These are phyloP conservation scores for Synergus gifuensis DNA, from an alignment of 2,888 invertebrate species.

Conservation along the genomic window DNA sequence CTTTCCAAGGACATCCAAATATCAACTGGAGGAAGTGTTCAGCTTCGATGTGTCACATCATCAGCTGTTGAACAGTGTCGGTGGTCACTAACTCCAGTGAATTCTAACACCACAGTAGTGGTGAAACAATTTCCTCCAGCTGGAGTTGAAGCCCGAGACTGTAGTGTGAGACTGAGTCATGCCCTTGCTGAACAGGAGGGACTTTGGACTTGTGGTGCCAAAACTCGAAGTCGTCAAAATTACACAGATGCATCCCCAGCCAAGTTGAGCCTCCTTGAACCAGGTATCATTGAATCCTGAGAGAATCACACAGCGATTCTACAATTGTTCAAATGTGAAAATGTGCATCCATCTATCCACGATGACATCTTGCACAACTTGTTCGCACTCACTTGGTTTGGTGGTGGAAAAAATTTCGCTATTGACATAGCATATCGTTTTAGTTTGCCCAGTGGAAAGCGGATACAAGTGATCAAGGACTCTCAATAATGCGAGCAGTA, in stretches of 20 bases:
- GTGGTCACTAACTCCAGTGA: conserved; percentile 74
- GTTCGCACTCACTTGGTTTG: conserved; percentile 38
- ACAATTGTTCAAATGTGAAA: not conserved
- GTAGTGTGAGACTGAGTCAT: conserved; percentile 73
- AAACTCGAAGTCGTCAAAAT: conserved; percentile 67
- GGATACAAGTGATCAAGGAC: conserved; percentile 15
- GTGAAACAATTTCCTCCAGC: conserved; percentile 73
- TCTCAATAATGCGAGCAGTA: not conserved
- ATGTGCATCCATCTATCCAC: conserved; percentile 24
- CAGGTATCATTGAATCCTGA: conserved; percentile 74
- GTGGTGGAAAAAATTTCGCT: conserved; percentile 27
- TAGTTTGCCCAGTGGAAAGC: conserved; percentile 8
- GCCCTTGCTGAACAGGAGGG: conserved; percentile 74
- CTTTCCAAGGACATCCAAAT: conserved; percentile 75
- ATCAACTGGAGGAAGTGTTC: conserved; percentile 71
- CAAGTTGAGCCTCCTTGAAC: conserved; percentile 74
- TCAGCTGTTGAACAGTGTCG: conserved; percentile 73
- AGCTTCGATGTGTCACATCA: conserved; percentile 72
- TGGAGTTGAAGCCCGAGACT: conserved; percentile 73
- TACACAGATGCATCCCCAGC: conserved; percentile 75
- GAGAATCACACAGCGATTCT: conserved; percentile 46
- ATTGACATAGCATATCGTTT: not conserved
- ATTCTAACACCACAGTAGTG: conserved; percentile 72
- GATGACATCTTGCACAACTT: conserved; percentile 42
- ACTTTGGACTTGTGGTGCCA: conserved; percentile 75